These are phyloP conservation scores for Hanleya hanleyi DNA, from an alignment of 2,888 invertebrate species.

Conservation along the genomic window DNA sequence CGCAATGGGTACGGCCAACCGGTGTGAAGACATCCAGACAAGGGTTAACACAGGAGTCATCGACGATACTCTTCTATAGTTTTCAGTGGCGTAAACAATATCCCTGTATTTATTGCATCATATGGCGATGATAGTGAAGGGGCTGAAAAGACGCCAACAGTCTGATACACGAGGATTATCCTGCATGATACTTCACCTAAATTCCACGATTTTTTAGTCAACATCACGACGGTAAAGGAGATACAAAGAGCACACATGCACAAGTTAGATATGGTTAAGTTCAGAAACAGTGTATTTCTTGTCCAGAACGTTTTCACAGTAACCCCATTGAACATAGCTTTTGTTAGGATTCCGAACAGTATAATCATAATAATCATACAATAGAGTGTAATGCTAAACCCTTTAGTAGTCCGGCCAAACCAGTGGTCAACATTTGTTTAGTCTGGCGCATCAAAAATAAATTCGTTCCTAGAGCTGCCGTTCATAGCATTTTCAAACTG, in stretches of 20 bases:
- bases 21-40: constrained; percentile 48
- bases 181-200: constrained; percentile 59
- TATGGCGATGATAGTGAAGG: constrained; percentile 51
- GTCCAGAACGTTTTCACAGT: constrained; percentile 45
- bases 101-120: constrained; percentile 52
- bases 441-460: neutral
- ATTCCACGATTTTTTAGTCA: constrained; percentile 62
- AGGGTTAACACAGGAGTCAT: constrained; percentile 24
- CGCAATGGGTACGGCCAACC: constrained; percentile 48
- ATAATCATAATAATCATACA: constrained; percentile 41
- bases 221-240: constrained; percentile 64
- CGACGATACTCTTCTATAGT: constrained; percentile 31
- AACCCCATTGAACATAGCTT: constrained; percentile 47
- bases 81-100: constrained; percentile 39
- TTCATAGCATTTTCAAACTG: neutral
- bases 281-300: constrained; percentile 59
- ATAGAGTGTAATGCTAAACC: constrained; percentile 36
- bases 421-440: constrained; percentile 29
- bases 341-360: constrained; percentile 46
- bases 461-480: neutral
- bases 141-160: constrained; percentile 50
- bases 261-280: constrained; percentile 63
- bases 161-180: constrained; percentile 53
- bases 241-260: constrained; percentile 60
- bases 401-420: constrained; percentile 34